phyloP scores from a whole-genome alignment of 2,888 invertebrate genomes.

The Pheosia gnoma region DNA sequence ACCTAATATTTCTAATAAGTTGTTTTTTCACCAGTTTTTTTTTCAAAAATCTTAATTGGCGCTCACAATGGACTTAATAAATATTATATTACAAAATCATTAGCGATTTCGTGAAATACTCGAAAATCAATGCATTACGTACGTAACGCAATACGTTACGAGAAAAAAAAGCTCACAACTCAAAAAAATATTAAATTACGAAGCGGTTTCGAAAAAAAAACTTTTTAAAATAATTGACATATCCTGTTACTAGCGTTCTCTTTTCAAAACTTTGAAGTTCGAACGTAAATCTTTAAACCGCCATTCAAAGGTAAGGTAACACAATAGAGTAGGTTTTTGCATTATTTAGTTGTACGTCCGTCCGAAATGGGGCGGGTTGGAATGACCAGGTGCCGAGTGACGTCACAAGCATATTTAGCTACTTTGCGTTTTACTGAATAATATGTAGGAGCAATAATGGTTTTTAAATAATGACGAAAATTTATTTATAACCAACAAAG shows the following conservation, averaged over 20 bases:
- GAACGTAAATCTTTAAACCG: conserved; percentile 21
- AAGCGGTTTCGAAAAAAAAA: conserved; percentile 8
- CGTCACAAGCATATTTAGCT: neutral
- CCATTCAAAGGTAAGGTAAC: conserved; percentile 19
- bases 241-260: conserved; percentile 45
- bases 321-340: conserved; percentile 2
- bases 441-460: no score
- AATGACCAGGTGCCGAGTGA: conserved; percentile 4
- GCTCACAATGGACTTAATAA: conserved; percentile 11
- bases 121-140: conserved; percentile 5
- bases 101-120: conserved; percentile 22
- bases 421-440: no score
- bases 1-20: no score
- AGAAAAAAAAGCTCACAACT: conserved; percentile 10
- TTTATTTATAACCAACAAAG: no score
- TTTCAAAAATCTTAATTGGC: conserved; percentile 14
- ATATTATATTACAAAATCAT: conserved; percentile 31
- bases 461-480: no score
- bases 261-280: conserved; percentile 7
- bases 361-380: neutral
- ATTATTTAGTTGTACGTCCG: neutral
- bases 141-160: conserved; percentile 26
- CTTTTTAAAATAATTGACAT: conserved; percentile 46
- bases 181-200: conserved; percentile 11
- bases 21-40: no score